phyloP scores from a whole-genome alignment of 2,113 vertebrate species.

The Penelope pileata region DNA sequence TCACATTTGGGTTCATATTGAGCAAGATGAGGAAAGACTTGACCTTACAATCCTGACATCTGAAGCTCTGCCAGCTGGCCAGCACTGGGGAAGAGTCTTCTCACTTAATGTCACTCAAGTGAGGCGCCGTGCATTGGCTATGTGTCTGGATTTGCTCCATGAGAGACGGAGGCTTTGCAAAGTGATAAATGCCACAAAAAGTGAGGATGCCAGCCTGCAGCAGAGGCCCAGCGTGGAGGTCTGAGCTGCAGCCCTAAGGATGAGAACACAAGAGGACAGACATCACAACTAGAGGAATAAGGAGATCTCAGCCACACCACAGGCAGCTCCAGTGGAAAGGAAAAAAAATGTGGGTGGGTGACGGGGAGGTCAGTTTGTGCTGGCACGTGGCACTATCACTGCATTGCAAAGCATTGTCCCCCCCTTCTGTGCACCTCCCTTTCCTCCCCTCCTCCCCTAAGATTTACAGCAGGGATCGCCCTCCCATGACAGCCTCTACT shows the following conservation, averaged over 20 bases:
- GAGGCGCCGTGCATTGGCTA: rapidly evolving
- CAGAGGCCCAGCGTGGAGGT: rapidly evolving
- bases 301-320: not conserved
- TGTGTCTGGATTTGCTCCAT: not conserved
- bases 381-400: not conserved
- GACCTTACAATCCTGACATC: not conserved
- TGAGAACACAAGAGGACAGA: not conserved
- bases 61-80: not conserved
- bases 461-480: not conserved
- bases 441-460: not conserved
- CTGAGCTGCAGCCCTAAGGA: not conserved
- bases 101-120: not conserved
- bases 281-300: not conserved
- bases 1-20: not conserved
- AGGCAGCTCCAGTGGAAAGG: not conserved
- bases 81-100: not conserved
- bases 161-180: not conserved
- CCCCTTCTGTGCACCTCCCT: slow-evolving; percentile 7
- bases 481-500: not conserved
- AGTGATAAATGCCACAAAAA: not conserved
- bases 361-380: not conserved
- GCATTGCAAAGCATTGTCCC: rapidly evolving
- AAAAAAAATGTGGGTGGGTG: not conserved
- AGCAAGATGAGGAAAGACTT: not conserved
- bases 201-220: not conserved